Base-by-base conservation (phyloP, 2,888 invertebrate genomes). In the Timema podura region DNA sequence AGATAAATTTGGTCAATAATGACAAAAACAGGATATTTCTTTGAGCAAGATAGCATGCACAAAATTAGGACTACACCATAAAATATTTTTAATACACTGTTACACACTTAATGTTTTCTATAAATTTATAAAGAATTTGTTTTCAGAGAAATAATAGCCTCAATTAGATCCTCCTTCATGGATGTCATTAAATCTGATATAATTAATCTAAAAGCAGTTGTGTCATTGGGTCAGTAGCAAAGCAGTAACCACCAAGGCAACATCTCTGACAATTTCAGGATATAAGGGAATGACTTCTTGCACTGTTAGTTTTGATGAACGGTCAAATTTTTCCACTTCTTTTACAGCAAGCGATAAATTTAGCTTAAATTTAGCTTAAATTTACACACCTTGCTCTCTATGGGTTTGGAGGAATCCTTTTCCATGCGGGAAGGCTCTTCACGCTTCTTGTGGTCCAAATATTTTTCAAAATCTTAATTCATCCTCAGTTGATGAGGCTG, bases 261-360 rank as follows among this genome's bases (percentile, higher is more conserved):
- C 10, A 54, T 6, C 54, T 54, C 54, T 13, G 10, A 54, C 7
- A 54, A 13, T 5, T 54, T 54, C 54, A 11, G n/a, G 7, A 54
- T 54, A 54, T 54, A 54, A 54, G 16, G n/a, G 54, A 54, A 54
- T 54, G 54, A n/a, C n/a, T n/a, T n/a, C n/a, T n/a, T n/a, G n/a
- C n/a, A n/a, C n/a, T n/a, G n/a, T n/a, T n/a, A n/a, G 54, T 2
- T 54, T 54, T 54, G 54, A n/a, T 6, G 54, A 54, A 13, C 10
- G 11, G 2, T 54, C 11, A 9, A 54, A 54, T 54, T 54, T 54
- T 54, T 54, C 54, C 16, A 54, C n/a, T 54, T 54, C 54, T 54
- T 9, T 54, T 54, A 54, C 15, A 5, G 54, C 54, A 54, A 54
- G 54, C 8, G 54, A 54, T 15, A 54, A 54, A 7, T 11, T 54